Percentiles rank a stretch among this genome's conserved stretches.
These are phyloP conservation scores for Tetraneura akinire DNA, from an alignment of 1,140 invertebrate species.

Conservation along the genomic window DNA sequence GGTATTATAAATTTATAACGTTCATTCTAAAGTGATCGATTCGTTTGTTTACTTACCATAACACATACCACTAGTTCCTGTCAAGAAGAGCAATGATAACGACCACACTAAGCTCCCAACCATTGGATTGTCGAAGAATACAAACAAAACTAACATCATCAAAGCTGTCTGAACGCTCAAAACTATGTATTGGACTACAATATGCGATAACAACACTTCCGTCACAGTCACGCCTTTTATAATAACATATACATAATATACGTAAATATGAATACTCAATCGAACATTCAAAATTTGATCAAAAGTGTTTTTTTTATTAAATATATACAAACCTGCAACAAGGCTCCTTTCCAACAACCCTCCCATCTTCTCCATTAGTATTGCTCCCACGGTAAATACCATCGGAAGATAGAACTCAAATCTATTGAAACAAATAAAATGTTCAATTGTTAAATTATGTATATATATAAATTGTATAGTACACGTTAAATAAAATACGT, in stretches of 20 bases:
- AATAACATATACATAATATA: not conserved
- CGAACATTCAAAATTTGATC: not conserved
- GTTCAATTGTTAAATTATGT: too few species aligned
- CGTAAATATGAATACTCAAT: not conserved
- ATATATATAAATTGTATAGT: too few species aligned
- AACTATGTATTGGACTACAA: constrained; percentile 82
- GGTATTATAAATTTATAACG: too few species aligned
- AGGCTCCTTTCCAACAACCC: constrained; percentile 85
- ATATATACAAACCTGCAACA: constrained; percentile 70
- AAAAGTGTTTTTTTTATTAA: not conserved
- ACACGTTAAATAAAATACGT: too few species aligned
- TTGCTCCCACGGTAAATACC: constrained; percentile 86
- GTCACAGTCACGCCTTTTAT: constrained; percentile 72
- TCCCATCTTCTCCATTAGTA: constrained; percentile 85
- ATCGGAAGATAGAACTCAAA: constrained; percentile 84
- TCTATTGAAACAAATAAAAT: constrained; percentile 48
- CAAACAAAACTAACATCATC: constrained; percentile 60
- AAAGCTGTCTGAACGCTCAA: constrained; percentile 83
- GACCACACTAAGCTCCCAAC: constrained; percentile 61
- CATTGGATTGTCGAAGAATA: constrained; percentile 61
- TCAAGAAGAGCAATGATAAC: constrained; percentile 61
- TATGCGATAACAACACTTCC: constrained; percentile 80
- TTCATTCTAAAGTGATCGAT: too few species aligned
- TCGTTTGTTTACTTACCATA: constrained; percentile 59
- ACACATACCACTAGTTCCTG: constrained; percentile 65